Conservation (phyloP, 2,888 invertebrate genomes). For the Drosophila macrothrix region DNA sequence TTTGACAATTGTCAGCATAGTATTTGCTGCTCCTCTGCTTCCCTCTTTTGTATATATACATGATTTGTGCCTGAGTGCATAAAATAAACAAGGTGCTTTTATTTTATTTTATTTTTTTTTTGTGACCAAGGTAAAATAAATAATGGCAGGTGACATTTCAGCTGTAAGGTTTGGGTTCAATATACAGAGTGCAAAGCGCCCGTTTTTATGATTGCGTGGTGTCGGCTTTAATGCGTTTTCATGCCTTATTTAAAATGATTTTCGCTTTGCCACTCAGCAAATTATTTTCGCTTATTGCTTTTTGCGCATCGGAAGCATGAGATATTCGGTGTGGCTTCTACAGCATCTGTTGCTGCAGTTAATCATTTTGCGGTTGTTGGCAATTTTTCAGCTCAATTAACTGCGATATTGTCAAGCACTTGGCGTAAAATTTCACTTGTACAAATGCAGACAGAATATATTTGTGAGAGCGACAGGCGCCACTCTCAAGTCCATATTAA, state of each 20-base stretch:
- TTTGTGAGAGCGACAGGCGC: neutral
- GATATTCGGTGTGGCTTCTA: slow-evolving; percentile 28
- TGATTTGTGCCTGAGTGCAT: slow-evolving; percentile 39
- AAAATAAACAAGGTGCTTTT: slow-evolving; percentile 57
- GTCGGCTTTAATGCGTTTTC: slow-evolving; percentile 71
- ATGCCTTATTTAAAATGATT: slow-evolving; percentile 79
- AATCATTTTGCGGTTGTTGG: slow-evolving; percentile 48
- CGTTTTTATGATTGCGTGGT: slow-evolving; percentile 34
- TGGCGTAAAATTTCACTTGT: slow-evolving; percentile 13
- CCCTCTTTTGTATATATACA: slow-evolving; percentile 1
- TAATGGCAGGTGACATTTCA: slow-evolving; percentile 58
- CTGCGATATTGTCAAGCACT: slow-evolving; percentile 29
- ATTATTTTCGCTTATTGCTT: slow-evolving; percentile 67
- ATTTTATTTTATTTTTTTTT: slow-evolving; percentile 12
- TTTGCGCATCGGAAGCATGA: slow-evolving; percentile 32
- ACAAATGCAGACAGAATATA: slow-evolving; percentile 9
- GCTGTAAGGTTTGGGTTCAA: slow-evolving; percentile 4
- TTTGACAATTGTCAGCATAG: neutral
- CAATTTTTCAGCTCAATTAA: slow-evolving; percentile 62
- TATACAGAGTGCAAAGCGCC: neutral
- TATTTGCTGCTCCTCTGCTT: neutral
- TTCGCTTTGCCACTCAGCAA: slow-evolving; percentile 66
- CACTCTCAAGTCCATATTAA: slow-evolving; percentile 17
- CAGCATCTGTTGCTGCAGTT: slow-evolving; percentile 61
- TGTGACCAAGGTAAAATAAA: slow-evolving; percentile 51